phyloP scores from a whole-genome alignment of 2,888 invertebrate species.

The Phortica okadai region DNA sequence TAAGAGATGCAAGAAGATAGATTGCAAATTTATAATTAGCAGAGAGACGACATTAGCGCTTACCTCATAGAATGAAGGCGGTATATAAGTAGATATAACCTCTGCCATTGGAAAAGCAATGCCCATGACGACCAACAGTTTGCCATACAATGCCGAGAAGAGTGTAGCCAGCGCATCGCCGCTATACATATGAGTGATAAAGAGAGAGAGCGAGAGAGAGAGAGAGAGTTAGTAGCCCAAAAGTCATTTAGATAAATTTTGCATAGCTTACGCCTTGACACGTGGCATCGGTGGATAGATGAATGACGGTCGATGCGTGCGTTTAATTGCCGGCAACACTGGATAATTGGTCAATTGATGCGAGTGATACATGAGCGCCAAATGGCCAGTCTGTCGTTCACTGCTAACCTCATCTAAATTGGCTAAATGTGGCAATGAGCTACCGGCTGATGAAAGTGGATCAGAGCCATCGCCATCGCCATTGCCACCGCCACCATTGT shows the following conservation, averaged over 20 bases:
- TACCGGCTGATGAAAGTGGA: constrained; percentile 67
- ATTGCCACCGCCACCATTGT: constrained; percentile 47
- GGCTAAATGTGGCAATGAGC: constrained; percentile 64
- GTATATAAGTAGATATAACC: constrained; percentile 95
- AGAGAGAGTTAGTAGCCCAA: background rate
- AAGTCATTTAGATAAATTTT: background rate
- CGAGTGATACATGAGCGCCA: constrained; percentile 76
- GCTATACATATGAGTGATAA: constrained; percentile 77
- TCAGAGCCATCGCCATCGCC: constrained; percentile 67
- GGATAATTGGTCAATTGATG: constrained; percentile 76
- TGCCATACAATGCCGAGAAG: constrained; percentile 94
- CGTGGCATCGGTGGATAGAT: constrained; percentile 74
- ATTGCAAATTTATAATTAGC: background rate
- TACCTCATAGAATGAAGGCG: constrained; percentile 95
- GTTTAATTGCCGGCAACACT: constrained; percentile 74
- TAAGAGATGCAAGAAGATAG: constrained; percentile 1
- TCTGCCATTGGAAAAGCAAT: constrained; percentile 97
- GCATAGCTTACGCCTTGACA: constrained; percentile 74
- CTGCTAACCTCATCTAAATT: constrained; percentile 53
- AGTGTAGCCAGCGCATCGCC: constrained; percentile 91
- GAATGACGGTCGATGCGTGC: constrained; percentile 75
- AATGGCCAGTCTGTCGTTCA: constrained; percentile 70
- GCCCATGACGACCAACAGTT: constrained; percentile 95
- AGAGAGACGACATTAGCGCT: constrained; percentile 51
- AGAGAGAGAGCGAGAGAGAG: background rate